These are phyloP conservation scores for Liolophura sinensis DNA, from an alignment of 1,140 invertebrate genomes.

Conservation along the genomic window DNA sequence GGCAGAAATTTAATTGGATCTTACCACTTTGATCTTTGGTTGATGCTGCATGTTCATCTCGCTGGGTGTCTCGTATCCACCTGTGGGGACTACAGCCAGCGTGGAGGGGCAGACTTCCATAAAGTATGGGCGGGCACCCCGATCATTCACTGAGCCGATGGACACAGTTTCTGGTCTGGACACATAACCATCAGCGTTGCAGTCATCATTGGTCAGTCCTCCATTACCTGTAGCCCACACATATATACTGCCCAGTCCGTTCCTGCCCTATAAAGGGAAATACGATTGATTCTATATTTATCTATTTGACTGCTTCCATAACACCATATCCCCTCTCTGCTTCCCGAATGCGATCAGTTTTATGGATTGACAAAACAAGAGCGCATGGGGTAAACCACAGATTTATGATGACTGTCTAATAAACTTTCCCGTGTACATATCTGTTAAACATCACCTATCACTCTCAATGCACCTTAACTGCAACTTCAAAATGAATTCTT, in stretches of 20 bases:
- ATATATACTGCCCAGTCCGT: constrained; percentile 56
- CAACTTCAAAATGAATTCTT: too few species aligned
- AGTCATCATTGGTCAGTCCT: constrained; percentile 56
- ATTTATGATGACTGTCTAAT: too few species aligned
- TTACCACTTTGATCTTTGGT: constrained; percentile 48
- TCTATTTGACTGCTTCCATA: neutral
- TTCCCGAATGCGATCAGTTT: neutral
- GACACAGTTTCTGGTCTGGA: constrained; percentile 56
- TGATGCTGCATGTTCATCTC: constrained; percentile 15
- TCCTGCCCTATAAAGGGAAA: constrained; percentile 50
- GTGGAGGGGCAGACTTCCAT: constrained; percentile 58
- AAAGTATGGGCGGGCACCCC: constrained; percentile 55
- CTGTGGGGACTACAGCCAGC: constrained; percentile 58
- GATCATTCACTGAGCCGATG: constrained; percentile 53
- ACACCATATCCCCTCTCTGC: neutral
- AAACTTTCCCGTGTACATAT: too few species aligned
- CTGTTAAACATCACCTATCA: too few species aligned
- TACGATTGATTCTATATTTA: neutral
- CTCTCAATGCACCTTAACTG: too few species aligned
- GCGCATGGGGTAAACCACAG: too few species aligned
- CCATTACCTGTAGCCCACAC: constrained; percentile 63
- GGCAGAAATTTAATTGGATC: too few species aligned
- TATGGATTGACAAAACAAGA: neutral
- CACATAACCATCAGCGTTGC: constrained; percentile 61
- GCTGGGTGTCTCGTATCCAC: constrained; percentile 34